Conservation (phyloP, 2,113 vertebrate genomes). For the Apaloderma vittatum region DNA sequence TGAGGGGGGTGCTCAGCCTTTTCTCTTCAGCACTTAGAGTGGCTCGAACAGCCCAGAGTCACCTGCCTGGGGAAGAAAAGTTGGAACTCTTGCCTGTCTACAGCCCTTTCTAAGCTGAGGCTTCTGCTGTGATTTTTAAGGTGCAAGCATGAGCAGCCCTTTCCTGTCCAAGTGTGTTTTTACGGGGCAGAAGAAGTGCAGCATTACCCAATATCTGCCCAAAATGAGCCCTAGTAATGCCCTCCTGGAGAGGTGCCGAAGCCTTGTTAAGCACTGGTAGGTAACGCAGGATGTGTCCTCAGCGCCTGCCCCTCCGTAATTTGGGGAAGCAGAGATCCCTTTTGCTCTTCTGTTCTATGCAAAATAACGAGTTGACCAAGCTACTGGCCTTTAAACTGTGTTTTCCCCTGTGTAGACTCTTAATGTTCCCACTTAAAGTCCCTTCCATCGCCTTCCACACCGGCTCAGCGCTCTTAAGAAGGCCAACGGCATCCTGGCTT, state of each 20-base stretch:
- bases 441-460: background rate
- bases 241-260: rapidly evolving
- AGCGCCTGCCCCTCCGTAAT: background rate
- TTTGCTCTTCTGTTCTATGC: background rate
- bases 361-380: background rate
- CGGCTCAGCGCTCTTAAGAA: rapidly evolving
- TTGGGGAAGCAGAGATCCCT: background rate
- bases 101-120: background rate
- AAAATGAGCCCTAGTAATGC: background rate
- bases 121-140: background rate
- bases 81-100: background rate
- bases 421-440: background rate
- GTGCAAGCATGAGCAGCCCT: background rate
- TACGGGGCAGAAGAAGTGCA: background rate
- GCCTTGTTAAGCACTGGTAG: rapidly evolving
- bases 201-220: background rate
- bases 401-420: rapidly evolving
- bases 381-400: background rate
- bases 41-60: background rate
- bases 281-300: rapidly evolving
- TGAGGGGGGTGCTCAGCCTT: background rate
- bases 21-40: background rate
- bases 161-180: background rate
- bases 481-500: too few relatives aligned
- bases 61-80: background rate